phyloP scores from a whole-genome alignment of 2,797 vertebrate genomes.

The Garrulus glandarius region DNA sequence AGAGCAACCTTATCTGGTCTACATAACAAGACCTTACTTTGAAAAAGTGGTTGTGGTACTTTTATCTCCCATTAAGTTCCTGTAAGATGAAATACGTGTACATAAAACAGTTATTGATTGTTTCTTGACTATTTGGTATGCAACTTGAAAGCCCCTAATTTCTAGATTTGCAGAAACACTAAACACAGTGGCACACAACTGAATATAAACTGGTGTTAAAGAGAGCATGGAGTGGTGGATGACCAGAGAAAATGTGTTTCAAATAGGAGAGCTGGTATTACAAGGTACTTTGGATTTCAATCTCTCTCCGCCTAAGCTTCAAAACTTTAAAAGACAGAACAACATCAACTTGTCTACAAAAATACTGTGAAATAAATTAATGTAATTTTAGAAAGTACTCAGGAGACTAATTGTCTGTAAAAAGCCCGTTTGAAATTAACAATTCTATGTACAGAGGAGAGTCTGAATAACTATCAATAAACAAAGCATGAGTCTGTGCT shows the following conservation, averaged over 20 bases:
- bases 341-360: neutral
- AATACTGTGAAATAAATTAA: neutral
- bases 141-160: neutral
- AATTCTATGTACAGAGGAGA: neutral
- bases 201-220: neutral
- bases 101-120: neutral
- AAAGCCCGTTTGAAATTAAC: constrained; percentile 3
- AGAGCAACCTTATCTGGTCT: neutral
- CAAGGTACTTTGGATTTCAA: neutral
- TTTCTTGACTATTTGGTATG: neutral
- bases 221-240: neutral
- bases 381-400: neutral
- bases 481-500: neutral
- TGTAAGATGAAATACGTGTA: neutral
- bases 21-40: neutral
- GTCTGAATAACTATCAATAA: constrained; percentile 1
- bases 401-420: neutral
- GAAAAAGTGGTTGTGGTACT: neutral
- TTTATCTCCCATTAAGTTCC: neutral
- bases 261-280: neutral
- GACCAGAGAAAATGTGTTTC: neutral
- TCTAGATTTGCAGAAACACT: neutral
- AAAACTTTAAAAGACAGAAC: neutral
- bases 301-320: neutral
- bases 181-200: neutral